A percentile compares a stretch with the other conserved stretches of the same genome.
Conservation (phyloP, 2,797 vertebrate genomes). For the Erithacus rubecula region DNA sequence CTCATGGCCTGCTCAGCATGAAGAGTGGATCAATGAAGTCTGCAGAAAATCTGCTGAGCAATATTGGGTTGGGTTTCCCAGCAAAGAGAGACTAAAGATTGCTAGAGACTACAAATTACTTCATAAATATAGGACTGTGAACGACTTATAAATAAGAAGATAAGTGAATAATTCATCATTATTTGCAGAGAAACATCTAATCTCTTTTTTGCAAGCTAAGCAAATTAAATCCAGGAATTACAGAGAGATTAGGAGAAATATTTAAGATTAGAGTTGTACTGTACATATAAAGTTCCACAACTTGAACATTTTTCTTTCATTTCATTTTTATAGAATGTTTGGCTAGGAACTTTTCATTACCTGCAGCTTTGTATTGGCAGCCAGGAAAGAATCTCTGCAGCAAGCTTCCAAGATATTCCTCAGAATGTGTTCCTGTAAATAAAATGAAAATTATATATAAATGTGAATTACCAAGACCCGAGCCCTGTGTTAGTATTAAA, state of each 20-base stretch:
- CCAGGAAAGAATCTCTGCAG: not conserved
- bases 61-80: not conserved
- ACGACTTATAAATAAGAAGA: not conserved
- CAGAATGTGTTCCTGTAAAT: not conserved
- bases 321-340: not conserved
- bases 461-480: not conserved
- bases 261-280: not conserved
- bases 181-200: not conserved
- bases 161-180: conserved; percentile 24
- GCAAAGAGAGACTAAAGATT: not conserved
- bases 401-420: not conserved
- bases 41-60: not conserved
- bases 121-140: not conserved
- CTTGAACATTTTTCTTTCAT: not conserved
- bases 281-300: not conserved
- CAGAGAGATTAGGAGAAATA: not conserved
- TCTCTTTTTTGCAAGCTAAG: not conserved
- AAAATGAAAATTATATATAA: not conserved
- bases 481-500: not conserved
- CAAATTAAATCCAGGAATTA: not conserved
- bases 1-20: not conserved
- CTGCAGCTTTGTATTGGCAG: not conserved
- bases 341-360: not conserved
- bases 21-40: not conserved
- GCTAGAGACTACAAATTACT: not conserved